Base-by-base conservation (phyloP, 2,888 invertebrate genomes). In the Dolomedes plantarius region DNA sequence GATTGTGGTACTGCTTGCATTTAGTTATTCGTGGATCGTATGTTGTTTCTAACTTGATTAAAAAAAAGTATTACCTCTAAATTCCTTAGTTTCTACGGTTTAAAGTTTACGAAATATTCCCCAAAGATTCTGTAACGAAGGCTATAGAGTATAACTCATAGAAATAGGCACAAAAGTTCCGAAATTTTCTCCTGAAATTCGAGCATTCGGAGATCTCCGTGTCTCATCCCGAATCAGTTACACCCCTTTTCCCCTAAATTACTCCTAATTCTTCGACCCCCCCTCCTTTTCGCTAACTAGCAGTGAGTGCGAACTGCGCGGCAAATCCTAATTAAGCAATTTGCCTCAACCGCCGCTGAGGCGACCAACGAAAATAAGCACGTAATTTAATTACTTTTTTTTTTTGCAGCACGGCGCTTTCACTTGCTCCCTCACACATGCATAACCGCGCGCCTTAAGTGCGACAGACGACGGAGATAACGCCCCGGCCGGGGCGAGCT, bases 331-430 rank as follows among this genome's bases (percentile, higher is more conserved):
- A 83, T 83, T 83, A 83, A 83, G 77, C 72, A 83, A 77, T 83
- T 83, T 83, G 64, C 46, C 64, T 64, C 64, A 13, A 64, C 67
- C 62, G 50, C 31, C 39, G 29, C 72, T 16, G 29, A 50, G n/a
- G 50, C 39, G 62, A 19, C 31, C 50, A 6, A 56, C 56, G 39
- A 76, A n/a, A 83, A 76, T 77, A 72, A 77, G 71, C 72, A 64
- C 83, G 65, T 83, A 83, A 83, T 83, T 83, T 83, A 83, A 83
- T 83, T 83, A 83, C 77, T 77, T 72, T 82, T 83, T 83, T 83
- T 75, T n/a, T n/a, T 39, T 68, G 23, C 68, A 68, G 67, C 62
- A 11, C 23, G 31, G 28, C 39, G 46, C 73, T n/a, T n/a, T n/a
- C n/a, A n/a, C n/a, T 16, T 46, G 29, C 19, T 16, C 27, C 41